Conservation (phyloP, 2,888 invertebrate species). For the Pelosia muscerda region DNA sequence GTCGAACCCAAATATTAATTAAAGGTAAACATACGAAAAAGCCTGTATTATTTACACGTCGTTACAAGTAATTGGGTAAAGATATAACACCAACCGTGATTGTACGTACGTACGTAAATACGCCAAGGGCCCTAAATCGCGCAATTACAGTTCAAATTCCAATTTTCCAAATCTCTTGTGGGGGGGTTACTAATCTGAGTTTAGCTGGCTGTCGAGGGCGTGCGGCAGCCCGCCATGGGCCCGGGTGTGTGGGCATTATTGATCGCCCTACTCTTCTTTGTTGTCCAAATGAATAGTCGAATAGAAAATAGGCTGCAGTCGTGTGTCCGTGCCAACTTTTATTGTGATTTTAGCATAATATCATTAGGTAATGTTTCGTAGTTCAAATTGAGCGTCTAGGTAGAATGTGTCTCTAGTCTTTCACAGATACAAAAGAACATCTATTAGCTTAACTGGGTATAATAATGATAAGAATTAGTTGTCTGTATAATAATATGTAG, state of each 20-base stretch:
- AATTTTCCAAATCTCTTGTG: slow-evolving; percentile 44
- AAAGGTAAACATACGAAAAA: neutral
- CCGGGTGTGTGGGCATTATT: slow-evolving; percentile 41
- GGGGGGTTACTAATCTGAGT: slow-evolving; percentile 44
- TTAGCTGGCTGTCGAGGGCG: slow-evolving; percentile 36
- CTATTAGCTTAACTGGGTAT: neutral
- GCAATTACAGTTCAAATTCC: slow-evolving; percentile 47
- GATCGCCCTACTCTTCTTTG: slow-evolving; percentile 42
- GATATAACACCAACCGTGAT: slow-evolving; percentile 10
- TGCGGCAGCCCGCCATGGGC: slow-evolving; percentile 7
- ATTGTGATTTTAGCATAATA: slow-evolving; percentile 52
- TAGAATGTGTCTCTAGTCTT: neutral
- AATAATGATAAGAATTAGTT: neutral
- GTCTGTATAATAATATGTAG: neutral
- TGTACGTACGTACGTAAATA: slow-evolving; percentile 16
- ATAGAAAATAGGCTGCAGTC: slow-evolving; percentile 32
- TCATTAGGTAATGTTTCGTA: neutral
- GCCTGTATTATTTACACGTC: neutral
- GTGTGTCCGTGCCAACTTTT: slow-evolving; percentile 43
- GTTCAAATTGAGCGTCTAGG: neutral
- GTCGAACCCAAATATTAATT: neutral
- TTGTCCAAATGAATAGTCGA: slow-evolving; percentile 43
- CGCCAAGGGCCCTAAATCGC: slow-evolving; percentile 9
- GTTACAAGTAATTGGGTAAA: slow-evolving; percentile 9
- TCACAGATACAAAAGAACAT: neutral